These are phyloP conservation scores for Uloborus plumipes DNA, from an alignment of 2,888 invertebrate genomes.

Conservation along the genomic window DNA sequence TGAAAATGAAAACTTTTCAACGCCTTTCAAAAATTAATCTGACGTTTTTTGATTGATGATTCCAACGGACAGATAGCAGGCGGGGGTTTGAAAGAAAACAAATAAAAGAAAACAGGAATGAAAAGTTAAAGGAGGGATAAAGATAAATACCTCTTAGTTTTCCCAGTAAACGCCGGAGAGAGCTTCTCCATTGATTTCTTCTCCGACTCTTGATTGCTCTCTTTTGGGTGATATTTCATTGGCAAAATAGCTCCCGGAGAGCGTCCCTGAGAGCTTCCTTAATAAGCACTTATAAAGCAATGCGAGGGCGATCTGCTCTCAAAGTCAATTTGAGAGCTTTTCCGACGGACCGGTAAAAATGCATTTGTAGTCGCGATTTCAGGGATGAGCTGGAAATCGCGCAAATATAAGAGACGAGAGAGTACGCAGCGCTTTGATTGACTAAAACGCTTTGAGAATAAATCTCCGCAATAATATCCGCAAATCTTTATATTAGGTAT, in stretches of 20 bases:
- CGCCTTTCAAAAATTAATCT: constrained; percentile 50
- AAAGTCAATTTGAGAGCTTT: constrained; percentile 52
- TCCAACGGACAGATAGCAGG: constrained; percentile 7
- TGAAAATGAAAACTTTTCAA: constrained; percentile 39
- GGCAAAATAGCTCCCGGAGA: constrained; percentile 16
- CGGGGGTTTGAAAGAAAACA: constrained; percentile 3
- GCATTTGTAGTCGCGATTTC: background rate
- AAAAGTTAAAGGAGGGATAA: constrained; percentile 35
- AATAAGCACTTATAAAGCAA: constrained; percentile 56
- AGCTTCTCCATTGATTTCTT: constrained; percentile 33
- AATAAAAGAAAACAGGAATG: background rate
- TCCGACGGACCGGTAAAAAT: constrained; percentile 11
- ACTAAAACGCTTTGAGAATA: no score
- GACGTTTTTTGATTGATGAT: constrained; percentile 56
- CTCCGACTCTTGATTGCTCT: constrained; percentile 38
- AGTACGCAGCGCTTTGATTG: background rate
- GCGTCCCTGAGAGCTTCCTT: constrained; percentile 30
- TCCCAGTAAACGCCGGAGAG: constrained; percentile 24
- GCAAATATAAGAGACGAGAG: background rate
- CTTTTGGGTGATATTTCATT: constrained; percentile 46
- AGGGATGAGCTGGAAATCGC: constrained; percentile 34
- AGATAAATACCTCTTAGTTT: constrained; percentile 59
- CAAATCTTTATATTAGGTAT: no score
- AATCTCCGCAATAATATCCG: no score
- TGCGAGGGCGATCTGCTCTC: constrained; percentile 37